These are phyloP conservation scores for Anthopleura sola DNA, from an alignment of 64 coral and sea anemone species.

Conservation along the genomic window DNA sequence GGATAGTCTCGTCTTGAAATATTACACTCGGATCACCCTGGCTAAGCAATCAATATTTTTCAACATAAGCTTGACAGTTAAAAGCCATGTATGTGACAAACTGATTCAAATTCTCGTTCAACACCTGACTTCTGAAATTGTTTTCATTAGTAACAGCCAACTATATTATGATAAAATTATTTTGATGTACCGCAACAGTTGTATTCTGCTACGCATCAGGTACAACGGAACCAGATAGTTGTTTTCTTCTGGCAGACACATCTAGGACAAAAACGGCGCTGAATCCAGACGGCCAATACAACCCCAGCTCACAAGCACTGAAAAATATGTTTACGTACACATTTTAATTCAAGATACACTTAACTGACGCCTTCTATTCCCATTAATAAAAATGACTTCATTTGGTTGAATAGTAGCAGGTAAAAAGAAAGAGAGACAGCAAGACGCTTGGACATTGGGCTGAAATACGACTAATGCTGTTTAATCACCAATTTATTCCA, in stretches of 20 bases:
- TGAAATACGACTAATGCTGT: background rate
- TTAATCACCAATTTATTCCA: background rate
- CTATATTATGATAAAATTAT: too few species aligned
- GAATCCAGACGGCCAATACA: too few species aligned
- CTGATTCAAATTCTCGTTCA: too few species aligned
- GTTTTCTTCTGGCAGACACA: too few species aligned
- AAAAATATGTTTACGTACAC: slow-evolving; percentile 1
- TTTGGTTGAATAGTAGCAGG: background rate
- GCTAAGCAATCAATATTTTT: too few species aligned
- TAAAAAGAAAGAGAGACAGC: background rate
- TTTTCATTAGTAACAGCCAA: background rate
- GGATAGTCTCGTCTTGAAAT: too few species aligned
- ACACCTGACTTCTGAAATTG: background rate
- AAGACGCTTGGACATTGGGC: background rate
- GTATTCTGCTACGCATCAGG: too few species aligned
- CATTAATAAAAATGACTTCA: slow-evolving; percentile 1
- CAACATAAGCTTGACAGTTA: too few species aligned
- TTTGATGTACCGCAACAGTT: too few species aligned
- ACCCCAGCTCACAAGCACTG: background rate
- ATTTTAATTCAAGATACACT: background rate
- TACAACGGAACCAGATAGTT: too few species aligned
- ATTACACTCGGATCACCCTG: background rate
- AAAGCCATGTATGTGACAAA: too few species aligned
- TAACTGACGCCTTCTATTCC: background rate
- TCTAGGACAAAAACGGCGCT: too few species aligned